Conservation (phyloP, 37 sponge, comb jelly and placozoan genomes). For the Geodia barretti region DNA sequence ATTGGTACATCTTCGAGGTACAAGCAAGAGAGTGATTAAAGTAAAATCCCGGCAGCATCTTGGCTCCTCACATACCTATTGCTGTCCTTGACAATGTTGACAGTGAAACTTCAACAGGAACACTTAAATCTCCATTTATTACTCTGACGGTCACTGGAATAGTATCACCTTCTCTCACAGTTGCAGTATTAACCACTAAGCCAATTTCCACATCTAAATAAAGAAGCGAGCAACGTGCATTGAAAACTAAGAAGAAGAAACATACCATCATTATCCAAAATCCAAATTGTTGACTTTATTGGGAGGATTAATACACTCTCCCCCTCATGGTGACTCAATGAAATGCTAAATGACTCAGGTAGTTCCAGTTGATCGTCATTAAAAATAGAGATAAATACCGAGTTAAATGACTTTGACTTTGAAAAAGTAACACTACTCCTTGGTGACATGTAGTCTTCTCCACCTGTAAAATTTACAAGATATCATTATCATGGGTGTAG, state of each 20-base stretch:
- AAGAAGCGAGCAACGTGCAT: background rate
- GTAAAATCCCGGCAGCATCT: too few species aligned
- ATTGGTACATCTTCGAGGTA: too few species aligned
- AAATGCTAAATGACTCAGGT: background rate
- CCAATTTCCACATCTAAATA: slow-evolving; percentile 14
- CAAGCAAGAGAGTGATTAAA: too few species aligned
- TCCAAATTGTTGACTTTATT: background rate
- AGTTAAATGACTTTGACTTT: background rate
- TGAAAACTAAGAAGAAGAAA: too few species aligned
- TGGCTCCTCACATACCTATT: background rate
- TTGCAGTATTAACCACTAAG: background rate
- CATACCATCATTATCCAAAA: background rate
- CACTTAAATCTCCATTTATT: background rate
- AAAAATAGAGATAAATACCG: background rate
- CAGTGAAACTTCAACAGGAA: background rate
- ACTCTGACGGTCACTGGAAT: background rate
- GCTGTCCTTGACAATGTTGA: slow-evolving; percentile 8
- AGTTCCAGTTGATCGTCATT: background rate
- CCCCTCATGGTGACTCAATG: background rate
- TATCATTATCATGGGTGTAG: background rate
- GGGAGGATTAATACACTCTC: background rate
- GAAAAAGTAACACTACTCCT: background rate
- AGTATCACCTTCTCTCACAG: background rate
- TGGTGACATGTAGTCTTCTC: background rate
- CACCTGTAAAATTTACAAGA: background rate